A percentile compares a stretch with the other conserved stretches of the same genome.
Evolutionary conservation across 2,113 vertebrate species (phyloP).

Genomic region (Cepphus grylle): DNA sequence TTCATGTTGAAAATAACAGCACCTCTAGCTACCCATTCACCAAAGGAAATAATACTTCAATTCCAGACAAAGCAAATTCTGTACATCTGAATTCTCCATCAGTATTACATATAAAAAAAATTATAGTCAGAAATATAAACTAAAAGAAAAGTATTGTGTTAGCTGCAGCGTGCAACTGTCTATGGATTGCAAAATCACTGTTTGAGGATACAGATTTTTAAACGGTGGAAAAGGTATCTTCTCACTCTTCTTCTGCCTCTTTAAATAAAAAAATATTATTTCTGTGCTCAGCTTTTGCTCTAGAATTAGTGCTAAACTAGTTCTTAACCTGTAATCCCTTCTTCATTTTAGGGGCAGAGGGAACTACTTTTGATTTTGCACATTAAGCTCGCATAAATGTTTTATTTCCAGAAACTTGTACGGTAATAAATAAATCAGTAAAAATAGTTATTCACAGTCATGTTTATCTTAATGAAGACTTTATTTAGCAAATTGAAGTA

Average conservation of each 20-base stretch:
- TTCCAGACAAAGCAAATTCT: neutral
- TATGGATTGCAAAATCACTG: neutral
- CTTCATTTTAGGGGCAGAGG: neutral
- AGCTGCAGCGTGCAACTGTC: neutral
- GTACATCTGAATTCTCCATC: neutral
- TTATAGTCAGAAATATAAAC: neutral
- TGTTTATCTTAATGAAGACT: neutral
- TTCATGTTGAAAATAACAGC: neutral
- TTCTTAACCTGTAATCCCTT: neutral
- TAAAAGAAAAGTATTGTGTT: neutral
- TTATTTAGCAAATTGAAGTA: neutral
- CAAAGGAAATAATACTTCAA: conserved; percentile 8
- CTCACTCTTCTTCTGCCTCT: neutral
- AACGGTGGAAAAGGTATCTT: neutral
- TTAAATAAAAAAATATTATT: neutral
- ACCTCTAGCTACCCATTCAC: neutral
- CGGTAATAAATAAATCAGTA: neutral
- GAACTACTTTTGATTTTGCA: neutral
- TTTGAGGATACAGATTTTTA: neutral
- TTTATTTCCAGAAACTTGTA: neutral
- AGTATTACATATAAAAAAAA: neutral
- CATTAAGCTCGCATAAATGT: neutral
- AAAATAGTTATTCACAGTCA: neutral
- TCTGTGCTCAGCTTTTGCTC: neutral
- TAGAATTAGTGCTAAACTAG: neutral